phyloP scores from a whole-genome alignment of 2,797 vertebrate species.

The Sandelia bainsii region DNA sequence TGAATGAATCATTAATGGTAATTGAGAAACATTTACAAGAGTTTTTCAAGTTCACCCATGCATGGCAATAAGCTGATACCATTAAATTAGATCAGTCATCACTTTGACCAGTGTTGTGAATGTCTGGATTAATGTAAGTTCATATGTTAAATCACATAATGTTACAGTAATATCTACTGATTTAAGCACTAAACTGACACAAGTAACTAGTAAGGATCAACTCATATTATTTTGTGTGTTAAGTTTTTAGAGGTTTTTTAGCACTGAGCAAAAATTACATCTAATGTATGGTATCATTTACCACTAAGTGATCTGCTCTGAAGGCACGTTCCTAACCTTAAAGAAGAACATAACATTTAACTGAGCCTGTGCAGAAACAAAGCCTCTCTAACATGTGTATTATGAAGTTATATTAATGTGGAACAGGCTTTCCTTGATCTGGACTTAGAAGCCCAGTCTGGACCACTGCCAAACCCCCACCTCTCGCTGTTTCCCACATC shows the following conservation, averaged over 20 bases:
- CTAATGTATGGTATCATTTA: conserved; percentile 3
- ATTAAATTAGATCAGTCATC: no score
- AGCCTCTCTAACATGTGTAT: conserved; percentile 57
- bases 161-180: not conserved
- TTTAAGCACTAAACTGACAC: not conserved
- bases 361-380: conserved; percentile 35
- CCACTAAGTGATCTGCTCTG: conserved; percentile 13
- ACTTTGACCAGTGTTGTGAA: not conserved
- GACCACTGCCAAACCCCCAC: conserved; percentile 65
- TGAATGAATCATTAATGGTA: not conserved
- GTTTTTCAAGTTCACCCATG: not conserved
- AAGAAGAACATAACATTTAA: conserved; percentile 18
- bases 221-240: not conserved
- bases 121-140: not conserved
- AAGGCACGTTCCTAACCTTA: conserved; percentile 15
- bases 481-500: conserved; percentile 73
- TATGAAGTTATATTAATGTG: conserved; percentile 74
- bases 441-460: conserved; percentile 67
- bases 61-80: not conserved
- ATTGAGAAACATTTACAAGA: not conserved
- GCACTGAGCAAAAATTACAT: not conserved
- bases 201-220: not conserved
- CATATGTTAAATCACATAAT: not conserved
- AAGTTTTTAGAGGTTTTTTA: not conserved
- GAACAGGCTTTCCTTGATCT: conserved; percentile 77